Conservation (phyloP, 2,797 vertebrate species). For the Liasis olivaceus region DNA sequence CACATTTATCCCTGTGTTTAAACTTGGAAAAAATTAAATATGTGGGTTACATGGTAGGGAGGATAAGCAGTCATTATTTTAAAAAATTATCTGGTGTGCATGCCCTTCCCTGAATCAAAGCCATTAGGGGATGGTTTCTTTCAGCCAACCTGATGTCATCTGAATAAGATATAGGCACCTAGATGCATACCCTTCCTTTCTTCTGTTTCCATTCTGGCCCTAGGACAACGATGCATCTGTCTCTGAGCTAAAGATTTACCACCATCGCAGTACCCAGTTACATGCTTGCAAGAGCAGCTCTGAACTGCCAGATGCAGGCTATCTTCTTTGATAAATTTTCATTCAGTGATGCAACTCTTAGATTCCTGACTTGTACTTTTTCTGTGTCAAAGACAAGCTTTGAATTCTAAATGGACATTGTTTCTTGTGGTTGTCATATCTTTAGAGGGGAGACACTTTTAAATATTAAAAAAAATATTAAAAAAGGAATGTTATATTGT, state of each 20-base stretch:
- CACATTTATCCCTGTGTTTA: not conserved
- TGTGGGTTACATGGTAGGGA: not conserved
- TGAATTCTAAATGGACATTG: slow-evolving; percentile 1
- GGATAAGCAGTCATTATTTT: not conserved
- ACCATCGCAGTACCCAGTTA: not conserved
- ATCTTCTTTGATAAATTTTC: not conserved
- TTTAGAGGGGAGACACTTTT: not conserved
- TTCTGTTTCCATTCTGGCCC: not conserved
- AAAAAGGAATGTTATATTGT: not conserved
- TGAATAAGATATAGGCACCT: not conserved
- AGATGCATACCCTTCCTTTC: not conserved
- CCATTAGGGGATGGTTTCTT: not conserved
- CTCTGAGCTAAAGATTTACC: not conserved
- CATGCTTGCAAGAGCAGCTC: not conserved
- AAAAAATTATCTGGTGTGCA: not conserved
- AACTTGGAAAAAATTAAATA: not conserved
- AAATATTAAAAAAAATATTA: too few species aligned
- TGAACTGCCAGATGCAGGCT: not conserved
- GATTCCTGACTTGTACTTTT: slow-evolving; percentile 2
- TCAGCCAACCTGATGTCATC: not conserved
- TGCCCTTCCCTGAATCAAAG: not conserved
- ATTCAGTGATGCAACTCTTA: not conserved
- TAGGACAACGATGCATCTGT: not conserved
- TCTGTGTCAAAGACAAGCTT: not conserved
- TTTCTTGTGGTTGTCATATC: not conserved